A percentile compares a stretch with the other conserved stretches of the same genome.
These are phyloP conservation scores for Amiota minor DNA, from an alignment of 2,888 invertebrate species.

Conservation along the genomic window DNA sequence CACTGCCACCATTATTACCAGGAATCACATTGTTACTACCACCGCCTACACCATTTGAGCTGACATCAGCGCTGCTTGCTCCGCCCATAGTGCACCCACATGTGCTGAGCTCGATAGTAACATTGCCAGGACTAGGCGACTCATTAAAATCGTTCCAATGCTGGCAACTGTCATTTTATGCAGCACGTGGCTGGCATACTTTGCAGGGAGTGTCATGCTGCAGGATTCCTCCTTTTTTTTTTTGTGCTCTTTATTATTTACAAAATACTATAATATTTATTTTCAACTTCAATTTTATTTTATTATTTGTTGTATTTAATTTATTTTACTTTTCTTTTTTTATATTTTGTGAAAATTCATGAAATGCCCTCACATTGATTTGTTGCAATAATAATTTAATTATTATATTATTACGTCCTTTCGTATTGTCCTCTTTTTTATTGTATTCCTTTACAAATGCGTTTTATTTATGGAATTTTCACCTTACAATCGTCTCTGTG, in stretches of 20 bases:
- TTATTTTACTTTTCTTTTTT: background rate
- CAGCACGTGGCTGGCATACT: slow-evolving; percentile 17
- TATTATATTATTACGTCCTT: slow-evolving; percentile 5
- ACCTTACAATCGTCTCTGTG: background rate
- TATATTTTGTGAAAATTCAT: too few relatives aligned
- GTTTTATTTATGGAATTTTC: background rate
- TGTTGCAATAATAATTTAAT: slow-evolving; percentile 15
- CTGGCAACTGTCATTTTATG: slow-evolving; percentile 19
- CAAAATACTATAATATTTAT: background rate
- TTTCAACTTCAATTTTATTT: slow-evolving; percentile 8
- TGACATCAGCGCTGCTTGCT: slow-evolving; percentile 27
- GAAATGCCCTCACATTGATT: background rate
- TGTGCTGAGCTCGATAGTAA: slow-evolving; percentile 30
- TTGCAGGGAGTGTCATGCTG: slow-evolving; percentile 10
- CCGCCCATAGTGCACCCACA: slow-evolving; percentile 44
- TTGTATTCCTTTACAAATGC: background rate
- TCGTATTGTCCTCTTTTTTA: background rate
- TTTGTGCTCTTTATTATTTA: background rate
- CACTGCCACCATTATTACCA: slow-evolving; percentile 46
- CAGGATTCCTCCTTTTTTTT: background rate
- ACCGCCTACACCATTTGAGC: slow-evolving; percentile 31
- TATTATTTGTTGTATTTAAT: background rate
- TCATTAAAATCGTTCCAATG: slow-evolving; percentile 32
- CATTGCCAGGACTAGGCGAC: slow-evolving; percentile 27
- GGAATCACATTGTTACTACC: slow-evolving; percentile 35